Base-by-base conservation (phyloP, 2,888 invertebrate genomes). In the Noctua janthe region DNA sequence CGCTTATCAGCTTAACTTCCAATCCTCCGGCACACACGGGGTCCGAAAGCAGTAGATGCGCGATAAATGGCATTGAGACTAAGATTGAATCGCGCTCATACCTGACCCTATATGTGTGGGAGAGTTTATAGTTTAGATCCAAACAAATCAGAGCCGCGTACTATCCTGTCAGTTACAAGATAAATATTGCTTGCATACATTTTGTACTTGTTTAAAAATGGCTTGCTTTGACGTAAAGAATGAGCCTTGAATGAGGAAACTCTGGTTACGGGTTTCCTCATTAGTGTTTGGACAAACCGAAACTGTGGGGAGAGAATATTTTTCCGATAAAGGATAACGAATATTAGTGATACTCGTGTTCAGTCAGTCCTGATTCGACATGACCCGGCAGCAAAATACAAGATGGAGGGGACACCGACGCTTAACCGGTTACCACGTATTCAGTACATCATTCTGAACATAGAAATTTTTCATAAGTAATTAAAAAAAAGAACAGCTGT, bases 141-240 rank as follows among this genome's bases (percentile, higher is more conserved):
- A 62, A 20, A 39, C 15, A 62, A 62, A 35, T 15, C 20, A 20
- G 20, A 11, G 17, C 35, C 29, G 8, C 13, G 49, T 15, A 17
- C 3, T 3, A 35, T 47, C 13, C 20, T 1, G 20, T 15, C 6
- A 49, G 10, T 23, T 29, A n/a, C 23, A 17, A 23, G 17, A 79
- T 39, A 49, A 59, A 69, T 43, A 59, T 69, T 23, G 35, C 39
- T 49, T 20, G 20, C n/a, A 66, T 54, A 51, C 8, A 39, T 78
- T 66, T 66, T 79, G n/a, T 78, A 79, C 80, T 69, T 20, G 17
- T 54, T 39, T 17, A 79, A n/a, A 79, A 79, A 59, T 79, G n/a
- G 20, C 20, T 78, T n/a, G n/a, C 17, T 59, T 35, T 35, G n/a
- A 17, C 39, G 20, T 10, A 39, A 77, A 78, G 47, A 1, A 77